Base-by-base conservation (phyloP, 1,140 invertebrate genomes). In the Drosophila rhopaloa region DNA sequence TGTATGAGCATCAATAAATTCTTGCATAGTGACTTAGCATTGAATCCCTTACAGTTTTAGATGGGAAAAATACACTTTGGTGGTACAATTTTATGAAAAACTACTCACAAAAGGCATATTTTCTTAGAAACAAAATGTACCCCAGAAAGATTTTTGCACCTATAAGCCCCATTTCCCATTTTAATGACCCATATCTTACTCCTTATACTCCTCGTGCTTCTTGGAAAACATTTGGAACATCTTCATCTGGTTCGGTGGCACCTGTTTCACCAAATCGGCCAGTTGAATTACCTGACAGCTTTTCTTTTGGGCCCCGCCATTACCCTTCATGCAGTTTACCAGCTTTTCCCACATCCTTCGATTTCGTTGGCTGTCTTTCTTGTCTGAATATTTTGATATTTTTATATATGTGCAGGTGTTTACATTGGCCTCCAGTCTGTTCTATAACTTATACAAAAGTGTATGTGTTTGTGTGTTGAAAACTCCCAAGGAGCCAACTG, bases 331-430 rank as follows among this genome's bases (percentile, higher is more conserved):
- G 46, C 79, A 90, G 46, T 70, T 80, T 1, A 75, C 54, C 35
- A 90, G 51, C 9, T 60, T 37, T 38, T 90, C 70, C 82, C 82
- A 90, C 81, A 88, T 53, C 13, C 37, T 79, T 11, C 7, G n/a
- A 8, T 37, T 37, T 35, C 14, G 11, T 61, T 8, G 14, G 24
- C 27, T 9, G 19, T 43, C 24, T 53, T 24, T 43, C 24, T 53
- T 24, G 59, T 37, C 37, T 43, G 16, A 14, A 13, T 67, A 46
- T 56, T 51, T 53, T 37, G 9, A 16, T 65, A 38, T 53, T 29
- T 24, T n/a, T 53, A 29, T 61, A 66, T 63, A 35, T 29, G 24
- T 8, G 11, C 29, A 51, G 7, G 47, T 68, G 65, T 67, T 67
- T 32, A 67, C 46, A 67, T 67, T 66, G 61, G 65, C 47, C 32